Conservation (phyloP, 2,888 invertebrate genomes). For the Aporophyla nigra region DNA sequence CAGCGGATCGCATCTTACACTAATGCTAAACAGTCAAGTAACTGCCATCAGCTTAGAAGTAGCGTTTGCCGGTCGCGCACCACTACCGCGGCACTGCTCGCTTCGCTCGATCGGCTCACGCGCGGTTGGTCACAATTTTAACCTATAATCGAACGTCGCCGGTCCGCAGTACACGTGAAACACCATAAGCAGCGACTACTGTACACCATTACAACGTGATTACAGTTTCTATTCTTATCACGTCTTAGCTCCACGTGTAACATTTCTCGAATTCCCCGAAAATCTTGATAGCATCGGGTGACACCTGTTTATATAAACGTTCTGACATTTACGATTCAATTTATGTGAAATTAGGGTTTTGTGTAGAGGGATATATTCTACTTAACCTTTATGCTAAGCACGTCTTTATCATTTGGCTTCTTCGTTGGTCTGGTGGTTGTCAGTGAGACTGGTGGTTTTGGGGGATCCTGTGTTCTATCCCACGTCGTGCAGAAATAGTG, state of each 20-base stretch:
- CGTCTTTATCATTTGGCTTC: neutral
- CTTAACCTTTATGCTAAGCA: constrained; percentile 13
- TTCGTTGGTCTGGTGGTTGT: neutral
- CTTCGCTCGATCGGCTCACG: no score
- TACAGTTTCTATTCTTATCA: neutral
- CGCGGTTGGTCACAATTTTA: no score
- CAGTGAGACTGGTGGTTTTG: neutral
- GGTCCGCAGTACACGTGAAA: neutral
- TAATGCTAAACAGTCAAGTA: no score
- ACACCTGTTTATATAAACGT: constrained; percentile 18
- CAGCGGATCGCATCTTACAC: no score
- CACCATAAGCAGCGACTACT: neutral
- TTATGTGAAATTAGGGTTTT: constrained; percentile 16
- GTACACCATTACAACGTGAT: neutral
- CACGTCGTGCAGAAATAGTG: neutral
- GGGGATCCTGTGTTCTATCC: neutral
- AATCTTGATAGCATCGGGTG: no score
- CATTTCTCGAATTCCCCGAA: no score
- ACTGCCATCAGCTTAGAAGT: no score
- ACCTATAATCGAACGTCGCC: no score
- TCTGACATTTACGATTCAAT: constrained; percentile 16
- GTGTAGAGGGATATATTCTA: neutral
- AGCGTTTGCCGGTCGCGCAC: no score
- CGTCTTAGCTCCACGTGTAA: constrained; percentile 18
- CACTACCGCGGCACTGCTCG: no score